phyloP scores from a whole-genome alignment of 2,888 invertebrate species.

The Chrysolina haemoptera region DNA sequence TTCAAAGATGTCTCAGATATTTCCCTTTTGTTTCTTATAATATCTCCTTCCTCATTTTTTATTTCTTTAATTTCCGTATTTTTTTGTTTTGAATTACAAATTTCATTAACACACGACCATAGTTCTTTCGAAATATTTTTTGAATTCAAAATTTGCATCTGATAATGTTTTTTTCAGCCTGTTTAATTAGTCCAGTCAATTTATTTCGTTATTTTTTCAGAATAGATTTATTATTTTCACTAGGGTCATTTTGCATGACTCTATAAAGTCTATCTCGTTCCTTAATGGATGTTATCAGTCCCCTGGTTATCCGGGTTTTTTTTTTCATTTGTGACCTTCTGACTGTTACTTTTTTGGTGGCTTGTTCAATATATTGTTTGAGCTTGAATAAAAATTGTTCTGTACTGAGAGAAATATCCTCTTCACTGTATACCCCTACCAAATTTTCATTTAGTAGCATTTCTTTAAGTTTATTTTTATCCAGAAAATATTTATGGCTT shows the following conservation, averaged over 20 bases:
- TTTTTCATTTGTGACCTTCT: neutral
- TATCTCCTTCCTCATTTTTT: neutral
- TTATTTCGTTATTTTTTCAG: neutral
- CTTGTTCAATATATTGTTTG: neutral
- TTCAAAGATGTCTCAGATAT: neutral
- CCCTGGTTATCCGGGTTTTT: neutral
- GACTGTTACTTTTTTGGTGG: neutral
- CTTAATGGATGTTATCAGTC: neutral
- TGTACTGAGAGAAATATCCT: neutral
- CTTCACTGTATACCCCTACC: too few relatives aligned
- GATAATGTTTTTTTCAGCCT: neutral
- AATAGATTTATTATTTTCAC: neutral
- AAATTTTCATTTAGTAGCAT: too few relatives aligned
- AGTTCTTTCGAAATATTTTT: neutral
- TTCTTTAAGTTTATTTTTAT: too few relatives aligned
- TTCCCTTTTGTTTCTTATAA: neutral
- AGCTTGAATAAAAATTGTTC: neutral
- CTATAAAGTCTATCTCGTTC: neutral
- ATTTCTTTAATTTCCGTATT: neutral
- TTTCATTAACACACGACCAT: too few relatives aligned
- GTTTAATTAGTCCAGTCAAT: neutral
- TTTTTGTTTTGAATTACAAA: neutral
- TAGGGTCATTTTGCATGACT: neutral
- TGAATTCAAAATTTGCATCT: neutral
- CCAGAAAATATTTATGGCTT: too few relatives aligned